Evolutionary conservation across 1,140 invertebrate genomes (phyloP).

Genomic region (Drosophila carrolli): DNA sequence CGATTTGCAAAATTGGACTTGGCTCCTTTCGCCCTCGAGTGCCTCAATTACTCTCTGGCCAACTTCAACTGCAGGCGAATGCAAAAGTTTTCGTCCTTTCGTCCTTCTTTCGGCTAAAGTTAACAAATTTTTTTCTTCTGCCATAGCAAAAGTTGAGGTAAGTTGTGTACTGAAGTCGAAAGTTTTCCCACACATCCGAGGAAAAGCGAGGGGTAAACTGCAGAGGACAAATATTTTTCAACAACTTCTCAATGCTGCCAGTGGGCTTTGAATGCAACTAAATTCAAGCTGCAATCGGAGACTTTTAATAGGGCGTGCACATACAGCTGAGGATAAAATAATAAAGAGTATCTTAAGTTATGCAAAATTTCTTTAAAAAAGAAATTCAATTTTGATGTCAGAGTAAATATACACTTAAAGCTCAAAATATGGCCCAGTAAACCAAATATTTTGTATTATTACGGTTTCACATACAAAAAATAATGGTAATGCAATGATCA

Average conservation of each 20-base stretch:
- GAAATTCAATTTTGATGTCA: too few species aligned
- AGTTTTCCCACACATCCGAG: slow-evolving; percentile 48
- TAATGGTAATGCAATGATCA: too few species aligned
- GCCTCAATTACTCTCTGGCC: slow-evolving; percentile 57
- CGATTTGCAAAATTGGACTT: slow-evolving; percentile 47
- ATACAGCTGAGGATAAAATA: neutral
- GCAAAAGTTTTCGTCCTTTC: slow-evolving; percentile 49
- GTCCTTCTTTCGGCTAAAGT: slow-evolving; percentile 43
- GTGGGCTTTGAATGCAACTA: slow-evolving; percentile 41
- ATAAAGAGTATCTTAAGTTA: neutral
- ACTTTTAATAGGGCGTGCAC: neutral
- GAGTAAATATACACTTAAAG: too few species aligned
- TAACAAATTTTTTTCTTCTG: slow-evolving; percentile 70
- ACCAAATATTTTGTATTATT: too few species aligned
- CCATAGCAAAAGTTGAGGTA: slow-evolving; percentile 69
- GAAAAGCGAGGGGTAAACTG: neutral
- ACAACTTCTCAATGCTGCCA: slow-evolving; percentile 49
- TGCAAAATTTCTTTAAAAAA: neutral
- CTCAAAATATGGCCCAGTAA: too few species aligned
- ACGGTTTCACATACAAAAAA: too few species aligned
- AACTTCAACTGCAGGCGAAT: slow-evolving; percentile 52
- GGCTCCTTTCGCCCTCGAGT: slow-evolving; percentile 48
- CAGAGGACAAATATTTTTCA: slow-evolving; percentile 56
- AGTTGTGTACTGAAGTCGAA: slow-evolving; percentile 74
- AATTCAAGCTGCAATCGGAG: slow-evolving; percentile 47